Evolutionary conservation across 2,113 vertebrate genomes (phyloP), one percentile per base, ranked within the genome.

Genomic region (Cygnus atratus): DNA sequence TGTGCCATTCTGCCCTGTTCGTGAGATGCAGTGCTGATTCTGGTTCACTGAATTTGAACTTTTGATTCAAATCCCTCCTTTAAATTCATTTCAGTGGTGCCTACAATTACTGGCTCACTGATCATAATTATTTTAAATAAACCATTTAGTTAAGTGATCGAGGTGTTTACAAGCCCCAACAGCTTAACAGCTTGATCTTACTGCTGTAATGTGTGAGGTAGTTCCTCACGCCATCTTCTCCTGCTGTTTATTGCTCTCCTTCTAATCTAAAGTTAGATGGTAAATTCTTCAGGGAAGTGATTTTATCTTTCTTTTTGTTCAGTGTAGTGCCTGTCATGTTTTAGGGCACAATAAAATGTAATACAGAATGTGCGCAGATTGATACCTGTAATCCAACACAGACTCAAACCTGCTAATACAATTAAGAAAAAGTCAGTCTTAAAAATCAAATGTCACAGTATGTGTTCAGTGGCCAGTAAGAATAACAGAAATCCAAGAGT

Each of bases 61-160:
- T 92, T 54, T 76, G 70, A 59, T 82, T 93, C 77, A 84, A 92
- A 87, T 82, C 21, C 7, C 14, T 73, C 71, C 70, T 82, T 83
- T 76, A 85, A 50, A 71, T 79, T 93, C 54, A 78, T 75, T 87
- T 92, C 61, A 26, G 54, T 72, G 17, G 41, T 85, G 88, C 54
- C 84, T 87, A 84, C 62, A 84, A 85, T 92, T 92, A 94, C 44
- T 84, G 58, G 35, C 73, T 96, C 86, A 70, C 84, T 95, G 91
- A 93, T 94, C 76, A 92, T 93, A 93, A 94, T 89, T 95, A 95
- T 96, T 97, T 96, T 89, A 96, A 94, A 95, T 79, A 96, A 95
- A 95, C 84, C 50, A 84, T 96, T 95, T 93, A 92, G 87, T 94
- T 82, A 88, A 94, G 90, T 71, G 88, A 37, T 92, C 0, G 19